Base-by-base conservation (phyloP, 2,113 vertebrate genomes). In the Tyto alba region DNA sequence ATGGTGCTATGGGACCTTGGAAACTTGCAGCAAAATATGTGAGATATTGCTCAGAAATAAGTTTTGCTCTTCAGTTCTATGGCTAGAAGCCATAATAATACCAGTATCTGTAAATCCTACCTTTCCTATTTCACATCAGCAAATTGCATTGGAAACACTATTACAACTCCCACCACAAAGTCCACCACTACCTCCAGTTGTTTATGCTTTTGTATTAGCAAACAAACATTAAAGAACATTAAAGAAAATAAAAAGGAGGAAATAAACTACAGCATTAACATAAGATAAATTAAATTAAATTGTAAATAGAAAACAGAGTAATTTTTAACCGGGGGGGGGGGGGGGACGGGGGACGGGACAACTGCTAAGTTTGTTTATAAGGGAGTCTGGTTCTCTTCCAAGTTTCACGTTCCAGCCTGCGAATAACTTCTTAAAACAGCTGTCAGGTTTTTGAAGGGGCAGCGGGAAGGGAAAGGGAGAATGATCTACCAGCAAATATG, bases 381-480 rank as follows among this genome's bases (percentile, higher is more conserved):
- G 91, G 59, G 45, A 88, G 43, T 32, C 76, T 95, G 93, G 90
- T 90, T 81, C 85, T 87, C 80, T 66, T 96, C 96, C 95, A 96
- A 92, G 88, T 59, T 96, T 87, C 90, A 93, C 4, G 30, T 96
- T 95, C 92, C 93, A 95, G 72, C 72, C 93, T 84, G 83, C 96
- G 96, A 96, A 97, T 97, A 97, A 89, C 96, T 94, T 52, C 90
- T 96, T 78, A 92, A 93, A 95, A 88, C 96, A 96, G 92, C 88
- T 95, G 95, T 90, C 85, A 92, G 84, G 38, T 26, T 81, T 91
- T 82, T 43, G 10, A 10, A 55, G 34, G 48, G 45, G 40, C 59
- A n/a, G n/a, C n/a, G n/a, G n/a, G n/a, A n/a, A n/a, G n/a, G n/a
- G n/a, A n/a, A n/a, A 66, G 71, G 68, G 71, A 83, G 82, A 72